Base-by-base conservation (phyloP, 2,797 vertebrate genomes). In the Scolopax bukidnonensis region DNA sequence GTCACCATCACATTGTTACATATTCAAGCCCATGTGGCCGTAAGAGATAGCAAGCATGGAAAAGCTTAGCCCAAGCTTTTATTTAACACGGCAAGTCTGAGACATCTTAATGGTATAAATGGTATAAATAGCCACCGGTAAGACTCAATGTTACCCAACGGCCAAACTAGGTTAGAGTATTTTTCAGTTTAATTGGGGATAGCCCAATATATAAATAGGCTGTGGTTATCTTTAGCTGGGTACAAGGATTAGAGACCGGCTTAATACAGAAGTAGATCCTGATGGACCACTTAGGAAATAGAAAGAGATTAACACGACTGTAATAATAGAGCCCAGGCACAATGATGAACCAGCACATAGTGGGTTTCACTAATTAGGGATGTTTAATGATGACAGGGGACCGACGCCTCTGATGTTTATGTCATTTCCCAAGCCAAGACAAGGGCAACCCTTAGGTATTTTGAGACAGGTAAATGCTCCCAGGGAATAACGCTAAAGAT, bases 131-230 rank as follows among this genome's bases (percentile, higher is more conserved):
- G 75, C 25, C 28, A 5, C 65, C 1, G 3, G 45, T 96, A 94
- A 96, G 71, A 41, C 92, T 45, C 15, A 6, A 78, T 69, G 93
- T 89, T 95, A 94, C 82, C 89, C 87, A 95, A 87, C 2, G 4
- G 70, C 88, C 80, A 73, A 96, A 90, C 16, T 84, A 79, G 93
- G 90, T 88, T 96, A 84, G 33, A 56, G 80, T 81, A 14, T 64
- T 91, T 92, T 92, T 80, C 50, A 9, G 91, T 78, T 92, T 95
- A 89, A 89, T 15, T 94, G 53, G 94, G 96, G 91, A 94, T 96
- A 92, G 87, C 96, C 95, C 87, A 75, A 38, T 32, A 43, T 73
- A 97, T 95, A 97, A 97, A 97, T 96, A 97, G 95, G 48, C 59
- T 74, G 71, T 60, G 79, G 87, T 80, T 94, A 85, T 87, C 80